Evolutionary conservation across 2,797 vertebrate species (phyloP), one percentile per base, ranked within the genome.

Genomic region (Falco cherrug): DNA sequence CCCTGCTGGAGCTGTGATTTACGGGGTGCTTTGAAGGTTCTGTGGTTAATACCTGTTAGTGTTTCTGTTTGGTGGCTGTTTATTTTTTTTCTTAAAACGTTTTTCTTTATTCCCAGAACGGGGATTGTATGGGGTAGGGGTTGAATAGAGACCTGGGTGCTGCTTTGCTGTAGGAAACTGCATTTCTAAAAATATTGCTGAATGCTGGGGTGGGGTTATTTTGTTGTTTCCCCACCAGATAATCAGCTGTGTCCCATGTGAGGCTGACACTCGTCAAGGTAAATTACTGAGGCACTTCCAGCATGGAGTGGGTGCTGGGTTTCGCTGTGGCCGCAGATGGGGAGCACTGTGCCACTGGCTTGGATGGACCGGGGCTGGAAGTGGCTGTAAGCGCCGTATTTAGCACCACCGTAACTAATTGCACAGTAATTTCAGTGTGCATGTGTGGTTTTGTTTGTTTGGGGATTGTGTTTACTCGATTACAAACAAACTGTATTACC

Each of bases 31-130:
- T 96, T 31, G 13, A 85, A 95, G 69, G 86, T 94, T 96, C 88
- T 71, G 61, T 89, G 95, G 82, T 96, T 89, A 79, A 31, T 89
- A 20, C 28, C 54, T 37, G 12, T 33, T n/a, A 16, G 4, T 26
- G 77, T 25, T 68, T 97, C 89, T 69, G 87, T 96, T 95, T 97
- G 86, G 94, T 98, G 85, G 9, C 88, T 60, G 13, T 91, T 96
- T 89, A 39, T 75, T 56, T 29, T 51, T 31, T 80, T 95, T 88
- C 88, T 84, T 26, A 51, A 91, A 95, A 73, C 37, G n/a, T 48
- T 78, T 82, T 85, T 73, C 26, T 77, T 94, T 91, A 18, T 48
- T 41, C 61, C 29, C 43, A 6, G 17, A 68, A 21, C 21, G 65
- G 60, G 31, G 29, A 24, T 11, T 51, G 68, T 5, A 10, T 25